Evolutionary conservation across 2,888 invertebrate genomes (phyloP).

Genomic region (Acrobasis suavella): DNA sequence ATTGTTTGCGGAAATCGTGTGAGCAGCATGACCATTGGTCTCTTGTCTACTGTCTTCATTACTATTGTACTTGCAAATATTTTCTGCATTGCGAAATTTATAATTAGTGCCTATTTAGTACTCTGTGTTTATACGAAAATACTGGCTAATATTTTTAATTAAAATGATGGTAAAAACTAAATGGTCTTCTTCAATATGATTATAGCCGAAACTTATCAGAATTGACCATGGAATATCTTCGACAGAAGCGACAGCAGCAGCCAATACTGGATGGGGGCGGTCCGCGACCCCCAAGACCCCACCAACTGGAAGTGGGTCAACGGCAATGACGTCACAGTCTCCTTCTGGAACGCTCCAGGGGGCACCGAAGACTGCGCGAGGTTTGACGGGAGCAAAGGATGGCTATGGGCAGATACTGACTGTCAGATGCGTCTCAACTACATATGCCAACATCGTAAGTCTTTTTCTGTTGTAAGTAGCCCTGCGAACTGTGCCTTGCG

Average conservation of each 20-base stretch:
- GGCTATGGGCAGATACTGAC: constrained; percentile 97
- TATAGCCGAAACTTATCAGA: constrained; percentile 9
- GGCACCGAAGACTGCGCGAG: constrained; percentile 93
- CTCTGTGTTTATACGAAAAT: no score
- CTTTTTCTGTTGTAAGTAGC: constrained; percentile 34
- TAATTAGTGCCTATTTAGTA: no score
- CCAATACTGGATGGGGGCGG: constrained; percentile 97
- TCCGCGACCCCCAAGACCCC: constrained; percentile 89
- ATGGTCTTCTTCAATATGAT: neutral
- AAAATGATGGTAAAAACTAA: no score
- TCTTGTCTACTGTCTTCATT: no score
- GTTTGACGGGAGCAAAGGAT: constrained; percentile 95
- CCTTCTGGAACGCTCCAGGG: constrained; percentile 95
- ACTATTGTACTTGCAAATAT: no score
- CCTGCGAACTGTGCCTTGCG: constrained; percentile 26
- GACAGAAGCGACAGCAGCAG: constrained; percentile 92
- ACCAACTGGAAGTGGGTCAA: constrained; percentile 95
- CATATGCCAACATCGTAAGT: constrained; percentile 96
- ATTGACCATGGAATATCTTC: constrained; percentile 32
- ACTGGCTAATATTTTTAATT: no score
- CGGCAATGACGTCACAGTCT: constrained; percentile 93
- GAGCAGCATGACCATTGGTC: no score
- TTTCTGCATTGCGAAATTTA: no score
- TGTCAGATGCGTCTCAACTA: constrained; percentile 92
- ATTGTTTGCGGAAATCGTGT: no score